Base-by-base conservation (phyloP, 2,888 invertebrate species). In the Chrysomela aeneicollis region DNA sequence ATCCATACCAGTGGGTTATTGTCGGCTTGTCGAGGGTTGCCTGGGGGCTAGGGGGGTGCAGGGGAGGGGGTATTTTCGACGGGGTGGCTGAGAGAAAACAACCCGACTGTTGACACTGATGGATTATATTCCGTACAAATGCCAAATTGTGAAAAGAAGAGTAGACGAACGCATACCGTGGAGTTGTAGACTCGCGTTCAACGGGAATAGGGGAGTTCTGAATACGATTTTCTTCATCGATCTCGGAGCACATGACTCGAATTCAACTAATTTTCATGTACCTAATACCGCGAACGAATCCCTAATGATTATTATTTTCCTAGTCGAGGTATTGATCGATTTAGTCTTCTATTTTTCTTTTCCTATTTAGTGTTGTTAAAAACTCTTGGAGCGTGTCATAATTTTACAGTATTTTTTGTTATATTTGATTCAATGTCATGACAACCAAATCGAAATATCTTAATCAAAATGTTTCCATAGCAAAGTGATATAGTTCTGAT, bases 131-230 rank as follows among this genome's bases (percentile, higher is more conserved):
- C 78, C 83, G 83, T 83, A 83, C 83, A 83, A 84, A 84, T 83
- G 83, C 83, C 83, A 83, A 83, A 83, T 83, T 83, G 83, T 83
- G 83, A 83, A 83, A 83, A 82, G 83, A 82, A 81, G 79, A 81
- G 82, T 81, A 81, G 82, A 81, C 77, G 74, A 68, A 68, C 69
- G 78, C 78, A 80, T 79, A 79, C 79, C 80, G 77, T 78, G 73
- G 77, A 75, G 78, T 78, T 78, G 78, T 78, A 78, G 77, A 78
- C 77, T 75, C 74, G 75, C 74, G 73, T 76, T 77, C 76, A 74
- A 76, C 77, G 74, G 15, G 15, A 42, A 42, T 42, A 75, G 75
- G 77, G 77, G 70, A 78, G 63, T 68, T 62, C 67, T 64, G 63
- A 73, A 72, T 71, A 71, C 71, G 68, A 70, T 72, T 69, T 55